phyloP scores from a whole-genome alignment of 2,113 vertebrate species.

The Pipra filicauda region DNA sequence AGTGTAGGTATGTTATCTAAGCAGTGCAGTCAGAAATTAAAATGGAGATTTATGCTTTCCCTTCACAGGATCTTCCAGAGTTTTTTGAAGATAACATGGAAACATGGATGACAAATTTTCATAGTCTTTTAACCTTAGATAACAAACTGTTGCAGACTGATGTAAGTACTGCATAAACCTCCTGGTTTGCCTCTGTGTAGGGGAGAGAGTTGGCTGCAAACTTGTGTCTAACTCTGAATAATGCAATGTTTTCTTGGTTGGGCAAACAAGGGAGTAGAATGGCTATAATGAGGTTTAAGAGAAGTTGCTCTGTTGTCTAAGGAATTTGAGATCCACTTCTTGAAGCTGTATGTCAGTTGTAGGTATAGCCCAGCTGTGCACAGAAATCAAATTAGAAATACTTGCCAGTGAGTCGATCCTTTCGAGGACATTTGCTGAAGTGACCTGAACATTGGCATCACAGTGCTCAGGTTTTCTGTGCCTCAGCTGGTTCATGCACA shows the following conservation, averaged over 20 bases:
- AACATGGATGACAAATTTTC: constrained; percentile 99
- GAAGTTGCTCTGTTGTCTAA: neutral
- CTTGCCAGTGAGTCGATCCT: neutral
- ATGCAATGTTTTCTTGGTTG: neutral
- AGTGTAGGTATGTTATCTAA: neutral
- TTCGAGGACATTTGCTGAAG: neutral
- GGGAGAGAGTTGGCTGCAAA: neutral
- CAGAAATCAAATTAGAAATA: neutral
- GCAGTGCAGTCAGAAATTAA: neutral
- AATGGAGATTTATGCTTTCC: neutral
- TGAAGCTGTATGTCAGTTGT: neutral
- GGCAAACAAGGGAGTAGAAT: neutral
- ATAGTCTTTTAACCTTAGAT: constrained; percentile 93
- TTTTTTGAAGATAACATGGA: constrained; percentile 99
- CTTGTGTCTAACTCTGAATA: neutral
- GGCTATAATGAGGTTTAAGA: neutral
- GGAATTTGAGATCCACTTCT: neutral
- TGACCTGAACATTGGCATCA: neutral
- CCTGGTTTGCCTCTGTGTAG: neutral
- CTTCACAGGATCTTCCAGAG: constrained; percentile 91
- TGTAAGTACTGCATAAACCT: constrained; percentile 76
- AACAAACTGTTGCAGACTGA: constrained; percentile 97
- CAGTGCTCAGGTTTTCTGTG: neutral
- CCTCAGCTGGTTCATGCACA: neutral
- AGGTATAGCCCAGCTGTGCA: neutral